phyloP scores from a whole-genome alignment of 2,888 invertebrate genomes.

The Gastrophysa polygoni region DNA sequence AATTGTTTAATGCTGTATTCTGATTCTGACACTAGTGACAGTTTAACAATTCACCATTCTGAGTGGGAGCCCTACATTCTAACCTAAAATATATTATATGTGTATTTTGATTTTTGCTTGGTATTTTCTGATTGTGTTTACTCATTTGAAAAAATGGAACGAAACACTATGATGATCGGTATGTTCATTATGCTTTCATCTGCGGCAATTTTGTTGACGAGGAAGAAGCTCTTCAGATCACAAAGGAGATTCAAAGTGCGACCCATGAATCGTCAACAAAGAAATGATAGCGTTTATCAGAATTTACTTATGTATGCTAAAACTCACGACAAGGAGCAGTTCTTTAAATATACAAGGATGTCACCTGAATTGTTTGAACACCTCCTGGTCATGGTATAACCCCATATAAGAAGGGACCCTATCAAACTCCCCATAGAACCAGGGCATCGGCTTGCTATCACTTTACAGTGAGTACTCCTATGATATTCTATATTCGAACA shows the following conservation, averaged over 20 bases:
- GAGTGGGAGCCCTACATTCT: too few relatives aligned
- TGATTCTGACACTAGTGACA: too few relatives aligned
- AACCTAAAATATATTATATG: too few relatives aligned
- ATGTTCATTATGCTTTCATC: too few relatives aligned
- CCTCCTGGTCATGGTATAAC: background rate
- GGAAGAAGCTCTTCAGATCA: background rate
- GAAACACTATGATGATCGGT: too few relatives aligned
- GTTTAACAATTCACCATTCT: too few relatives aligned
- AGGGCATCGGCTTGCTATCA: constrained; percentile 8
- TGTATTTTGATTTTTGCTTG: too few relatives aligned
- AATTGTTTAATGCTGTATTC: too few relatives aligned
- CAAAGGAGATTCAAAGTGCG: background rate
- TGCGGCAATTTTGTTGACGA: too few relatives aligned
- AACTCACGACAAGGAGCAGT: constrained; percentile 21
- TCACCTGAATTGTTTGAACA: constrained; percentile 17
- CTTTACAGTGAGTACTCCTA: constrained; percentile 1
- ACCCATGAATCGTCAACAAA: background rate
- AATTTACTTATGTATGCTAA: background rate
- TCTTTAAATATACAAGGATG: constrained; percentile 19
- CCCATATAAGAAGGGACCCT: background rate
- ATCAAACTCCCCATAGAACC: background rate
- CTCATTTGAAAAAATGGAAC: too few relatives aligned
- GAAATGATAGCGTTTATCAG: background rate
- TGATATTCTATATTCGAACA: background rate
- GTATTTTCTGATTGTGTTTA: too few relatives aligned